Conservation (phyloP, 1,140 invertebrate species). For the Achatina immaculata region DNA sequence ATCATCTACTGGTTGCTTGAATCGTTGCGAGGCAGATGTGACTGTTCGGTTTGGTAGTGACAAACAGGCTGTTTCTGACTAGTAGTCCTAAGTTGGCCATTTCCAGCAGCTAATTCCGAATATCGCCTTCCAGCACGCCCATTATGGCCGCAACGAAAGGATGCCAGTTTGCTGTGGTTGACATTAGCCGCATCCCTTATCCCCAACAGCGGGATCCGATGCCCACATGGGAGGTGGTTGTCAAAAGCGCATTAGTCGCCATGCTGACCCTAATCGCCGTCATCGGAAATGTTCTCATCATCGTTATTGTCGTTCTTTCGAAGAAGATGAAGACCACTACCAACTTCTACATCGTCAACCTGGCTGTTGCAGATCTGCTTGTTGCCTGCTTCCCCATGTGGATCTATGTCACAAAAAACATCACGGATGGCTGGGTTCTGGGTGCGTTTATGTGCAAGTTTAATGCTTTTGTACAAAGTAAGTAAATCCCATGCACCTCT, state of each 20-base stretch:
- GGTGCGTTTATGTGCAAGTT: conserved; percentile 73
- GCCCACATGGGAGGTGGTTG: conserved; percentile 51
- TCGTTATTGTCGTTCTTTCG: conserved; percentile 56
- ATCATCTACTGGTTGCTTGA: too few relatives aligned
- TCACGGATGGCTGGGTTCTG: conserved; percentile 67
- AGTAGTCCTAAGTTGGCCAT: too few relatives aligned
- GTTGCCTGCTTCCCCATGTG: conserved; percentile 71
- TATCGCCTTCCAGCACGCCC: neutral
- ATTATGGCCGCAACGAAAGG: neutral
- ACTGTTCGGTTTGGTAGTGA: too few relatives aligned
- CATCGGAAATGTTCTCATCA: conserved; percentile 60
- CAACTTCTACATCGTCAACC: conserved; percentile 92
- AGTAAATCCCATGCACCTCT: too few relatives aligned
- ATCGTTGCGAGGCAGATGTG: too few relatives aligned
- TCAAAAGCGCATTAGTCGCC: conserved; percentile 55
- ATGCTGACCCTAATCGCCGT: conserved; percentile 58
- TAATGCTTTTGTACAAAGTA: conserved; percentile 73
- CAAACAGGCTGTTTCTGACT: too few relatives aligned
- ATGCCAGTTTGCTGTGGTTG: neutral
- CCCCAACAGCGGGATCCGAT: neutral
- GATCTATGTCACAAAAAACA: conserved; percentile 64
- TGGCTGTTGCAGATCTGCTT: conserved; percentile 78
- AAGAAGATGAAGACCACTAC: conserved; percentile 74
- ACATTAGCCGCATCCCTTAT: conserved; percentile 5
- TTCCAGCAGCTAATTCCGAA: too few relatives aligned